Percentiles rank a stretch among this genome's conserved stretches.
These are phyloP conservation scores for Cactoblastis cactorum DNA, from an alignment of 2,888 invertebrate genomes.

Conservation along the genomic window DNA sequence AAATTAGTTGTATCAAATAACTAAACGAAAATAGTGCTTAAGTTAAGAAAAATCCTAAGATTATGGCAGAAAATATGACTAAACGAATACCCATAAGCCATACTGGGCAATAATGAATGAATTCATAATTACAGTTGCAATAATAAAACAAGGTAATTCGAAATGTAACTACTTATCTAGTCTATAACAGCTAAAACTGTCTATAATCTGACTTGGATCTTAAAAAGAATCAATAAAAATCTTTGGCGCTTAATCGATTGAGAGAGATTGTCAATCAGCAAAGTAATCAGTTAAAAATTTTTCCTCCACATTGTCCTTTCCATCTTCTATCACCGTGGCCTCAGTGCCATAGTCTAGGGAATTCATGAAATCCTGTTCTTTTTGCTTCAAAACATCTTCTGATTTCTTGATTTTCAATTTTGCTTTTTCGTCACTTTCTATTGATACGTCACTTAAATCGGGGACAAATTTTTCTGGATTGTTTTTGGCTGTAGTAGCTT, in stretches of 20 bases:
- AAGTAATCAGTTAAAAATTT: conserved; percentile 5
- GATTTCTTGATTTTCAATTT: conserved; percentile 23
- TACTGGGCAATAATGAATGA: too few relatives aligned
- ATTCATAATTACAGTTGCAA: too few relatives aligned
- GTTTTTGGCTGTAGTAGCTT: conserved; percentile 7
- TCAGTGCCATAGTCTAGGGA: conserved; percentile 56
- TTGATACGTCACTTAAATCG: conserved; percentile 34
- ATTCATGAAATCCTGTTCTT: conserved; percentile 49
- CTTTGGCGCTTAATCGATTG: neutral
- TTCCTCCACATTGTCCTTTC: conserved; percentile 28
- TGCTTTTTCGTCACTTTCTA: conserved; percentile 30
- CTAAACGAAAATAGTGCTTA: too few relatives aligned
- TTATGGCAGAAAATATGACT: too few relatives aligned
- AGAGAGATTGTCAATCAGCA: neutral
- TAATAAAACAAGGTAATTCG: too few relatives aligned
- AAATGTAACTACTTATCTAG: too few relatives aligned
- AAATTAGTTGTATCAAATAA: too few relatives aligned
- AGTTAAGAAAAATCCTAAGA: too few relatives aligned
- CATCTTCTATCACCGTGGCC: conserved; percentile 35
- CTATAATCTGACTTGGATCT: neutral
- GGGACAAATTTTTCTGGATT: conserved; percentile 20
- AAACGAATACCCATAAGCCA: too few relatives aligned
- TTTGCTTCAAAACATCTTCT: conserved; percentile 40
- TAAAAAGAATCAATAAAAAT: neutral
- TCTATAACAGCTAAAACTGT: too few relatives aligned